phyloP scores from a whole-genome alignment of 1,140 invertebrate genomes.

The Pectinophora gossypiella region DNA sequence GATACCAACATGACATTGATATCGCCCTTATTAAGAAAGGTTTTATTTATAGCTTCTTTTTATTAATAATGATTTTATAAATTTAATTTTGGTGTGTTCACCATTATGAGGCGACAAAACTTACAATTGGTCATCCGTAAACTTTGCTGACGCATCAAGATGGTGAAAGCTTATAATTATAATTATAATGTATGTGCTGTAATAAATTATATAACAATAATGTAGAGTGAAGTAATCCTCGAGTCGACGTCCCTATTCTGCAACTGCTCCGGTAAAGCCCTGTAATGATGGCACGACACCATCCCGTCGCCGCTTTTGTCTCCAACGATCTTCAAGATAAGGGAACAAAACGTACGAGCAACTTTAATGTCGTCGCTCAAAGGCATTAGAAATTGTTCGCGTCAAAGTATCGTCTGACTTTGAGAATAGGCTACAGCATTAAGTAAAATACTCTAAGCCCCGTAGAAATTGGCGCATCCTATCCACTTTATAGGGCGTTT shows the following conservation, averaged over 20 bases:
- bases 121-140: no score
- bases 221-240: no score
- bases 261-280: neutral
- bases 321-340: neutral
- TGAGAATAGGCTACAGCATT: neutral
- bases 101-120: no score
- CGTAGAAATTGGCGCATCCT: slow-evolving; percentile 37
- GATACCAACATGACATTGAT: no score
- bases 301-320: neutral
- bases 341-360: slow-evolving; percentile 2
- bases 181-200: no score
- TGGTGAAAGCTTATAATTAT: no score
- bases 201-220: no score
- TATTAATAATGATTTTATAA: no score
- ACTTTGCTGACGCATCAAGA: no score
- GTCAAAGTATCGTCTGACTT: neutral
- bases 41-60: no score
- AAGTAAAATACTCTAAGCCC: slow-evolving; percentile 32
- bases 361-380: neutral
- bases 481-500: slow-evolving; percentile 58
- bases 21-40: no score
- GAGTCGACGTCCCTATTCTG: neutral
- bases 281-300: slow-evolving; percentile 1
- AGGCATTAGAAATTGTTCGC: neutral
- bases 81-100: no score